Evolutionary conservation across 2,797 vertebrate genomes (phyloP).

Genomic region (Argentina silus): DNA sequence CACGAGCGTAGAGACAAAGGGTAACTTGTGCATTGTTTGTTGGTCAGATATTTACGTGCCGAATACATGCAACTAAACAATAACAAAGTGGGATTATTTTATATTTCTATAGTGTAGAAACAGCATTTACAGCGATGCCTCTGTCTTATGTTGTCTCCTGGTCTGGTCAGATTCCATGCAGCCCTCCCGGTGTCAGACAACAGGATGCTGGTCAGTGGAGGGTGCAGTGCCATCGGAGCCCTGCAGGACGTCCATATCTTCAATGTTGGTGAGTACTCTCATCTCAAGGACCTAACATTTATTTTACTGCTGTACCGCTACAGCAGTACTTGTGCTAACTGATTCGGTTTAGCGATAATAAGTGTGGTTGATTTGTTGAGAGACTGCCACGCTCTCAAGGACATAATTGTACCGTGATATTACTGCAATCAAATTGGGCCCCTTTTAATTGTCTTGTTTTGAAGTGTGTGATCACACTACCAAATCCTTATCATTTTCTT

Average conservation of each 20-base stretch:
- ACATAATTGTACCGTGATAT: background rate
- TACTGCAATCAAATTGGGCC: background rate
- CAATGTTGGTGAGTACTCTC: constrained; percentile 73
- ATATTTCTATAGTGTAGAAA: too few species aligned
- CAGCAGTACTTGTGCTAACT: too few species aligned
- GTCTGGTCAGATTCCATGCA: constrained; percentile 82
- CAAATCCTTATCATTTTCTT: background rate
- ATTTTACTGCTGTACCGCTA: background rate
- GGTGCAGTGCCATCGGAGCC: constrained; percentile 83
- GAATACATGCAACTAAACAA: background rate
- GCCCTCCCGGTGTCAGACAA: constrained; percentile 82
- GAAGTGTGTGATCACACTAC: too few species aligned
- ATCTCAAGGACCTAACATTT: too few species aligned
- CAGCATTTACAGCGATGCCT: too few species aligned
- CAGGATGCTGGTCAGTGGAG: constrained; percentile 86
- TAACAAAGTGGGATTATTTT: too few species aligned
- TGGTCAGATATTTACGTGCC: background rate
- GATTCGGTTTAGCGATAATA: background rate
- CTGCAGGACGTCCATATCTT: constrained; percentile 85
- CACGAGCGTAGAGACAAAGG: background rate
- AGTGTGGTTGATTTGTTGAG: background rate
- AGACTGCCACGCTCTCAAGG: too few species aligned
- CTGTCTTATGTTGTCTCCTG: background rate
- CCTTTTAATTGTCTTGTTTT: background rate
- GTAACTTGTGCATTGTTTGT: constrained; percentile 12